Evolutionary conservation across 2,113 vertebrate species (phyloP).

Genomic region (Microcebus tavaratra): DNA sequence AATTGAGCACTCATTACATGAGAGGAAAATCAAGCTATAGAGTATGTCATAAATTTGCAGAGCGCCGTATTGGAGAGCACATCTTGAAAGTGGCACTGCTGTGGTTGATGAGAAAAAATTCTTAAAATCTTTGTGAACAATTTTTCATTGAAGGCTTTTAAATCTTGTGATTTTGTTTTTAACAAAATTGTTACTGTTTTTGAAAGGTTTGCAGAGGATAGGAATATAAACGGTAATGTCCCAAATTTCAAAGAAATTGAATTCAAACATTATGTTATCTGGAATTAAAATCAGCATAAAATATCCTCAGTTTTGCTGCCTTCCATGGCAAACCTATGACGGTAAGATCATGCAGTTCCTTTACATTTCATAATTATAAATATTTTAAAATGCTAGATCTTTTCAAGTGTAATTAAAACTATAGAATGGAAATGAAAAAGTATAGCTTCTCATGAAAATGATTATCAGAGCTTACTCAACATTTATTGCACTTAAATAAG

Average conservation of each 20-base stretch:
- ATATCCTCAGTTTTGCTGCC: background rate
- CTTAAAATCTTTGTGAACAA: conserved; percentile 70
- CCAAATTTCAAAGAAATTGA: background rate
- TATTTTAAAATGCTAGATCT: background rate
- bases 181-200: background rate
- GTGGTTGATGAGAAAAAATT: conserved; percentile 77
- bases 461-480: background rate
- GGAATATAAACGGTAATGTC: background rate
- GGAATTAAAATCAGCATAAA: background rate
- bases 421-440: background rate
- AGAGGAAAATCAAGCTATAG: conserved; percentile 72
- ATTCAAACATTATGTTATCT: background rate
- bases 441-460: background rate
- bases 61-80: conserved; percentile 77
- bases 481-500: background rate
- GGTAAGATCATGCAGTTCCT: background rate
- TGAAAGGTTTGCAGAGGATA: background rate
- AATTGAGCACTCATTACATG: conserved; percentile 74
- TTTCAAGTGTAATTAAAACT: background rate
- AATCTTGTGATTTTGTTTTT: conserved; percentile 61
- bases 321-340: background rate
- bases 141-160: conserved; percentile 71
- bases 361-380: background rate
- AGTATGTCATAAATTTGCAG: conserved; percentile 79
- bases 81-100: conserved; percentile 79